Evolutionary conservation across 2,888 invertebrate genomes (phyloP).

Genomic region (Agrochola lota): DNA sequence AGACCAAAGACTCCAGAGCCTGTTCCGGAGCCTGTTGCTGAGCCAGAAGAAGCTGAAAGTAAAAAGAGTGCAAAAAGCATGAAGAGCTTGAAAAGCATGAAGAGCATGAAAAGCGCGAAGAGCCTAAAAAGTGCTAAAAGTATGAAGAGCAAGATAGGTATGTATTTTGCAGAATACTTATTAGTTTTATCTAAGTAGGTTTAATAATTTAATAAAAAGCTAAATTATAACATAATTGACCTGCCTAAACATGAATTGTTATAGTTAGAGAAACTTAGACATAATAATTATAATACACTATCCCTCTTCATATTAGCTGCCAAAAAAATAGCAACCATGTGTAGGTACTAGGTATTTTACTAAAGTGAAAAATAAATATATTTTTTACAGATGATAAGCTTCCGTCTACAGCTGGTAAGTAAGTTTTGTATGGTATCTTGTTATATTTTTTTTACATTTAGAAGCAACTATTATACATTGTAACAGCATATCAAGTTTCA

Average conservation of each 20-base stretch:
- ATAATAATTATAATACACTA: neutral
- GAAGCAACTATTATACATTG: too few species aligned
- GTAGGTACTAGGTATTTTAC: neutral
- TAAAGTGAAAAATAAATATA: neutral
- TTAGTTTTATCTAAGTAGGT: neutral
- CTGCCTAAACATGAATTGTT: neutral
- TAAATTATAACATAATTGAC: neutral
- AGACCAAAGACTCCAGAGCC: constrained; percentile 53
- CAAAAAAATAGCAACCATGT: neutral
- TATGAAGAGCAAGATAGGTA: constrained; percentile 38
- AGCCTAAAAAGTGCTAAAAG: constrained; percentile 11
- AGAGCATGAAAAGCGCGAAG: constrained; percentile 38
- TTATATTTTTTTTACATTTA: neutral
- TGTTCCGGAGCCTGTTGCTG: constrained; percentile 34
- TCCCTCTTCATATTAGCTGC: neutral
- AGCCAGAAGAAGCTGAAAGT: constrained; percentile 29
- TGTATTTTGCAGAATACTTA: neutral
- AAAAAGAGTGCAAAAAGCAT: constrained; percentile 45
- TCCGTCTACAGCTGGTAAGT: constrained; percentile 24
- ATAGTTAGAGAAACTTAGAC: neutral
- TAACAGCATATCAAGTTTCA: too few species aligned
- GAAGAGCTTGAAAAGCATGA: constrained; percentile 37
- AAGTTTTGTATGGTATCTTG: neutral
- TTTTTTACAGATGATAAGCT: constrained; percentile 31
- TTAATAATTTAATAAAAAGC: neutral